These are phyloP conservation scores for Paedocypris micromegethes DNA, from an alignment of 2,797 vertebrate species.

Conservation along the genomic window DNA sequence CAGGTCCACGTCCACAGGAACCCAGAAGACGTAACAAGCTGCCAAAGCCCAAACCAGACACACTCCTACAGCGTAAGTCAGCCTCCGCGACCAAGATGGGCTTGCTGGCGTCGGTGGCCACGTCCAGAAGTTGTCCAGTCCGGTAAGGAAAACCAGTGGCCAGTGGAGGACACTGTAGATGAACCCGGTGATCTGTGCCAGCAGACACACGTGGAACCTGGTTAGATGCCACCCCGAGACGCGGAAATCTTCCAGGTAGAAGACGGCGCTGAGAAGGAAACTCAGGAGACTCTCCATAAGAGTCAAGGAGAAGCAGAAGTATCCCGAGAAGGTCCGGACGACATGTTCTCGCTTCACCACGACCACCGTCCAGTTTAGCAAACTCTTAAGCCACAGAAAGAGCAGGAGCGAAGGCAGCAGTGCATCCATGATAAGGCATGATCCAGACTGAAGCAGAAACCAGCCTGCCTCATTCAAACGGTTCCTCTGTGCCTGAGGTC, in stretches of 20 bases:
- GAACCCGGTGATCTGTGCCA: slow-evolving; percentile 71
- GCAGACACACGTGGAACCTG: slow-evolving; percentile 73
- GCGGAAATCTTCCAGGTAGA: slow-evolving; percentile 59
- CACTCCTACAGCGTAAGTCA: slow-evolving; percentile 49
- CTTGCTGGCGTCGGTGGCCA: slow-evolving; percentile 48
- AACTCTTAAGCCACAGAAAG: slow-evolving; percentile 70
- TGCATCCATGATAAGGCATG: slow-evolving; percentile 46
- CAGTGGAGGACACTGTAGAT: slow-evolving; percentile 67
- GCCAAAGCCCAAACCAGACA: slow-evolving; percentile 63
- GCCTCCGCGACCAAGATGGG: slow-evolving; percentile 38
- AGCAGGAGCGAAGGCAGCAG: slow-evolving; percentile 55
- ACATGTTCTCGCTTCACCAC: slow-evolving; percentile 57
- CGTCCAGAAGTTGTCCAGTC: slow-evolving; percentile 67
- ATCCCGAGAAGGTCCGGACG: slow-evolving; percentile 68
- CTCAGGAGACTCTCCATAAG: slow-evolving; percentile 66
- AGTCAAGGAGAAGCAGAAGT: slow-evolving; percentile 74
- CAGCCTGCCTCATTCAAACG: background rate
- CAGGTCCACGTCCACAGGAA: slow-evolving; percentile 42
- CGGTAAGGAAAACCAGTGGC: slow-evolving; percentile 64
- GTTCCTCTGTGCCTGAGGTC: background rate
- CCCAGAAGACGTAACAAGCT: slow-evolving; percentile 60
- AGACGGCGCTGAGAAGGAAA: slow-evolving; percentile 57
- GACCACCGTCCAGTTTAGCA: slow-evolving; percentile 69
- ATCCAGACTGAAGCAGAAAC: background rate
- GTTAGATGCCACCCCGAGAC: slow-evolving; percentile 70